Conservation (phyloP, 2,888 invertebrate species). For the Sipha maydis region DNA sequence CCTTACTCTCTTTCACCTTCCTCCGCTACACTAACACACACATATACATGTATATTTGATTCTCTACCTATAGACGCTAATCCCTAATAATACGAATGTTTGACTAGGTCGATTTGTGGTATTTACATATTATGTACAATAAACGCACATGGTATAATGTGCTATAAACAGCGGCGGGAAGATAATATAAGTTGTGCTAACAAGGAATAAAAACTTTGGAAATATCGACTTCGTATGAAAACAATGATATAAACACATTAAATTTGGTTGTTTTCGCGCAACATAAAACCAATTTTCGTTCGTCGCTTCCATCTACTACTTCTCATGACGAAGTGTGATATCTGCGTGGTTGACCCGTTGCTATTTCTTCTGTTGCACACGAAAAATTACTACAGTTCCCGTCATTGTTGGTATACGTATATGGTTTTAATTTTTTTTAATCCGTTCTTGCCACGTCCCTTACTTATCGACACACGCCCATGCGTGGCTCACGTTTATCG, state of each 20-base stretch:
- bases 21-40: neutral
- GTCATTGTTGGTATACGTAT: neutral
- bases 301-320: neutral
- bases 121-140: slow-evolving; percentile 48
- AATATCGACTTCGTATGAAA: neutral
- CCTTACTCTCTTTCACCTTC: neutral
- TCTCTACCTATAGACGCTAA: slow-evolving; percentile 22
- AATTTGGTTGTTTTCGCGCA: neutral
- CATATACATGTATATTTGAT: slow-evolving; percentile 10
- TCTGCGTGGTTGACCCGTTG: too few relatives aligned
- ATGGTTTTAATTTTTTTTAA: neutral
- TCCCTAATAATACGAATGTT: slow-evolving; percentile 55
- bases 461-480: neutral
- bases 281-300: slow-evolving; percentile 17
- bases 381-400: neutral
- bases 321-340: neutral
- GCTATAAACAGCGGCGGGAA: neutral
- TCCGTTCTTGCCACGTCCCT: neutral
- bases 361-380: neutral
- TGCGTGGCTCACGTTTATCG: neutral
- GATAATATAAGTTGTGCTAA: neutral
- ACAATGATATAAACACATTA: neutral
- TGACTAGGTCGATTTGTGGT: slow-evolving; percentile 58
- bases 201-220: neutral
- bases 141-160: neutral